Percentiles rank a stretch among this genome's conserved stretches.
phyloP scores from a whole-genome alignment of 2,888 invertebrate species.

The Zeuzera pyrina region DNA sequence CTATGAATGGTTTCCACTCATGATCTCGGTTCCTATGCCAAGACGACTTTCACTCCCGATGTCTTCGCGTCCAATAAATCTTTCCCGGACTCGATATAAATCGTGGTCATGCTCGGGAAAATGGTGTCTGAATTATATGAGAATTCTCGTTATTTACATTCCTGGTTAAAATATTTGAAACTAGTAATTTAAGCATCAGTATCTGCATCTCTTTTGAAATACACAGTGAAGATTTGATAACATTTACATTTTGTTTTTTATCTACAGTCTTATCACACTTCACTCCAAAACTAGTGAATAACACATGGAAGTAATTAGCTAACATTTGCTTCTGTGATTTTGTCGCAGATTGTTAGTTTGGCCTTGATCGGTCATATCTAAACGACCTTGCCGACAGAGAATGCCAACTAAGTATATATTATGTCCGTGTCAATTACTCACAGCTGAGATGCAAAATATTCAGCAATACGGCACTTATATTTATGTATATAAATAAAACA shows the following conservation, averaged over 20 bases:
- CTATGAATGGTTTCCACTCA: constrained; percentile 33
- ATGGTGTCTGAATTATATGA: too few relatives aligned
- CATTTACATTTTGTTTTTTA: too few relatives aligned
- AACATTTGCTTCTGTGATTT: too few relatives aligned
- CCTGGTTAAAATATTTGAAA: too few relatives aligned
- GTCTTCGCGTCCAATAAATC: constrained; percentile 29
- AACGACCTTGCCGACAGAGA: constrained; percentile 44
- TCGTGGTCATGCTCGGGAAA: too few relatives aligned
- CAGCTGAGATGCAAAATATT: constrained; percentile 22
- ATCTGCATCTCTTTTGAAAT: too few relatives aligned
- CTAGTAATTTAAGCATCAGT: too few relatives aligned
- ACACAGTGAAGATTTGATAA: too few relatives aligned
- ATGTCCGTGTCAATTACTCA: constrained; percentile 35
- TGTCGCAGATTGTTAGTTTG: too few relatives aligned
- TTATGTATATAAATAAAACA: constrained; percentile 18
- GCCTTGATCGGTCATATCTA: constrained; percentile 42
- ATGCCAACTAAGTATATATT: constrained; percentile 38
- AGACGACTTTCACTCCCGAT: constrained; percentile 41
- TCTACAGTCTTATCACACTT: too few relatives aligned
- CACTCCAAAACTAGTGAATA: too few relatives aligned
- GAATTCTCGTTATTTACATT: constrained; percentile 19
- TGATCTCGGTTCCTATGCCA: constrained; percentile 34
- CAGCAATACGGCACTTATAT: constrained; percentile 28
- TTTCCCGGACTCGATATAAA: constrained; percentile 26
- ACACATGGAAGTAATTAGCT: too few relatives aligned